phyloP scores from a whole-genome alignment of 2,113 vertebrate genomes.

The Pterocles gutturalis region DNA sequence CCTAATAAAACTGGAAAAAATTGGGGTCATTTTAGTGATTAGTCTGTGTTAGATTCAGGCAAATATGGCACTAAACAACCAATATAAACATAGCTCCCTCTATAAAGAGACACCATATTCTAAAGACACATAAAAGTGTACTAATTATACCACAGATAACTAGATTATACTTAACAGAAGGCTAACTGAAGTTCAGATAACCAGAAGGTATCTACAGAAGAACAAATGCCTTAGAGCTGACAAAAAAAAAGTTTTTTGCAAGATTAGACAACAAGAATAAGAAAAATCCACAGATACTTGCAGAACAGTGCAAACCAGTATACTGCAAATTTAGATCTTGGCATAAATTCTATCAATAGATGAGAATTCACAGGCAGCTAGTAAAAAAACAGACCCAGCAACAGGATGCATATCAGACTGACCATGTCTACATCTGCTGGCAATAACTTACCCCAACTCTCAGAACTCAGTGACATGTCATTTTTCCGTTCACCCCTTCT shows the following conservation, averaged over 20 bases:
- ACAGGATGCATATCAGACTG: slow-evolving; percentile 13
- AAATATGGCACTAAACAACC: not conserved
- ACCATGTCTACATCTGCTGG: slow-evolving; percentile 5
- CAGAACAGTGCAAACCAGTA: not conserved
- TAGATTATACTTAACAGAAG: not conserved
- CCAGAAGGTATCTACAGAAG: not conserved
- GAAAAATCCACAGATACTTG: not conserved
- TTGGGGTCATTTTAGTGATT: not conserved
- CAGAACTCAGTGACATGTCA: not conserved
- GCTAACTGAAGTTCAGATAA: not conserved
- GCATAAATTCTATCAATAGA: not conserved
- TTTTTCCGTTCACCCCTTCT: not conserved
- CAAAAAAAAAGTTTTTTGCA: not conserved
- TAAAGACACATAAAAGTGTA: not conserved
- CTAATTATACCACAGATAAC: not conserved
- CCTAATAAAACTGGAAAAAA: not conserved
- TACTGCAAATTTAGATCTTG: not conserved
- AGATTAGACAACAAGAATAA: not conserved
- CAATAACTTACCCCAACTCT: not conserved
- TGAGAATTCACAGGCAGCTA: not conserved
- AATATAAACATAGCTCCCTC: not conserved
- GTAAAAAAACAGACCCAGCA: not conserved
- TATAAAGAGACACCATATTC: not conserved
- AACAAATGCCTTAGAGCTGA: not conserved
- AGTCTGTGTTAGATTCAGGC: not conserved